Base-by-base conservation (phyloP, 2,797 vertebrate genomes). In the Babyrousa celebensis region DNA sequence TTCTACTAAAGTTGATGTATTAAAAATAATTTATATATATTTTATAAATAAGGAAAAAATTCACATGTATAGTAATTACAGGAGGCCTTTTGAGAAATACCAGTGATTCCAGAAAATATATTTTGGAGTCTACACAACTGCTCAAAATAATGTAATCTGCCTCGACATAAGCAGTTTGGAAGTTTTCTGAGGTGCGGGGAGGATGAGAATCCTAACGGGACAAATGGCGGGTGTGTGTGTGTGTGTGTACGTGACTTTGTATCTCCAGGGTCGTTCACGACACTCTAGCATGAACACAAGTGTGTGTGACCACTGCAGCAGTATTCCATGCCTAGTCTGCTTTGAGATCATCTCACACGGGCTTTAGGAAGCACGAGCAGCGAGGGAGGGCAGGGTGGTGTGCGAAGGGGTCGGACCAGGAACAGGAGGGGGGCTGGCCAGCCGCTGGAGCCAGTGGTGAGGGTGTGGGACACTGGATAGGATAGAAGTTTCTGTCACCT, bases 1-100 rank as follows among this genome's bases (percentile, higher is more conserved):
- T 85, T 79, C 97, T 97, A 95, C 98, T 98, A 95, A 98, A 98
- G 94, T 90, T 94, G 96, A 97, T 96, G 97, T 97, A 98, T 97
- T 97, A 97, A 98, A 98, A 98, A 98, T 97, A 97, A 94, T 97
- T 96, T 93, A 14, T 80, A 96, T 96, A 97, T 93, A 97, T 98
- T 96, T 96, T 97, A 95, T 97, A 98, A 97, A 94, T 90, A 95
- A 93, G 88, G 97, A 95, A 75, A 75, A 43, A 97, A 89, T 92
- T 96, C 93, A 96, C 92, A 93, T 85, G 94, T 98, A 68, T 23
- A 72, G 54, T 96, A 83, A 79, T 95, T 95, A 91, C n/a, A 96
- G 95, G 96, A 96, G 85, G 77, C 67, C 86, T 96, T 97, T 96
- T 78, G 92, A 96, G 96, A 97, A 91, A 82, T 95, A 89, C 36